phyloP scores from a whole-genome alignment of 2,888 invertebrate genomes.

The Trissolcus brochymenae region DNA sequence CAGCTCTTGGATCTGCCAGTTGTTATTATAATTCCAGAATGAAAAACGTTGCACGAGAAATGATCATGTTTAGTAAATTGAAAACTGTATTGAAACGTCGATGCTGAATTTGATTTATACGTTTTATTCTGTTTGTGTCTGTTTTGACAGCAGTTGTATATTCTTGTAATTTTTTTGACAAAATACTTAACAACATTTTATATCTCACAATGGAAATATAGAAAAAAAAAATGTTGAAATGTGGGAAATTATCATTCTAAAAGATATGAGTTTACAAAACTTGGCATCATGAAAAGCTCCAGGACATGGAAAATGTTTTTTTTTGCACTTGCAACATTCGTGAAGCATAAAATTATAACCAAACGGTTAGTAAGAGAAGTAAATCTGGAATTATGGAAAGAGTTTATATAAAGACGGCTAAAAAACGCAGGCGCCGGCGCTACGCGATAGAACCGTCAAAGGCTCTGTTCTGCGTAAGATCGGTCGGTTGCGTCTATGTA shows the following conservation, averaged over 20 bases:
- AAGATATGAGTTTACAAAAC: too few species aligned
- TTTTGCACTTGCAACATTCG: too few species aligned
- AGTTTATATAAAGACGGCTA: conserved; percentile 59
- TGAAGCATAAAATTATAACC: too few species aligned
- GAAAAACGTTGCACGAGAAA: conserved; percentile 31
- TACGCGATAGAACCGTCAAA: conserved; percentile 70
- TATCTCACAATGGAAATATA: too few species aligned
- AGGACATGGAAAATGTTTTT: too few species aligned
- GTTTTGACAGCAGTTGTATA: conserved; percentile 52
- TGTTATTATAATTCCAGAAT: conserved; percentile 34
- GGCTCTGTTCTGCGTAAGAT: conserved; percentile 64
- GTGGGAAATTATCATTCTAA: too few species aligned
- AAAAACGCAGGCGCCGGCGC: conserved; percentile 75
- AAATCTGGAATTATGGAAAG: conserved; percentile 19
- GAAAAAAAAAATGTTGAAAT: too few species aligned
- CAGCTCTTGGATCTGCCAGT: conserved; percentile 13
- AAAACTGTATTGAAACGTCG: conserved; percentile 22
- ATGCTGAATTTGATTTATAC: conserved; percentile 38
- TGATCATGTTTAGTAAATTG: conserved; percentile 10
- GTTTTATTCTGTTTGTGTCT: conserved; percentile 19
- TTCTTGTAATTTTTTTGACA: too few species aligned
- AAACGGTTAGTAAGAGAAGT: too few species aligned
- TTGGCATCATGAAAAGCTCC: too few species aligned
- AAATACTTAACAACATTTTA: too few species aligned
- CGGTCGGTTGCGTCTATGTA: conserved; percentile 57